Evolutionary conservation across 2,113 vertebrate genomes (phyloP).

Genomic region (Xyliphius kryptos): DNA sequence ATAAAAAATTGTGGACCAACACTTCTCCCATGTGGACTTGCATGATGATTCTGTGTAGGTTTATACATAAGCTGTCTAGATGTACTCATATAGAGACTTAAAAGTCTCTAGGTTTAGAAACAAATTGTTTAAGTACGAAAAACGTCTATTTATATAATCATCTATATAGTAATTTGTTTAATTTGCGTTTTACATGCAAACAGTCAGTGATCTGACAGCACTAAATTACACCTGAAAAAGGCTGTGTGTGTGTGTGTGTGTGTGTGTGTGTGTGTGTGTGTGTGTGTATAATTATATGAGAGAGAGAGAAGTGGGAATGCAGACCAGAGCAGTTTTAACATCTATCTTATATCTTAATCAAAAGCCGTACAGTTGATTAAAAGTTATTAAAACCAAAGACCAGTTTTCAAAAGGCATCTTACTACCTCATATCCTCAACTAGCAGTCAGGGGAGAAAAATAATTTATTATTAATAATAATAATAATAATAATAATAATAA

Average conservation of each 20-base stretch:
- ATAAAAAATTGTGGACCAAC: constrained; percentile 51
- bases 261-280: constrained; percentile 19
- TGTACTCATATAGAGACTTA: constrained; percentile 45
- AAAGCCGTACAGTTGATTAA: constrained; percentile 23
- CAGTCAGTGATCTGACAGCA: constrained; percentile 73
- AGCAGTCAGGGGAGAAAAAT: too few relatives aligned
- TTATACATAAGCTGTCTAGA: background rate
- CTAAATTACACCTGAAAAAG: constrained; percentile 62
- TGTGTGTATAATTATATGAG: background rate
- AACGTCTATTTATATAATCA: constrained; percentile 51
- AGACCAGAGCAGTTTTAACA: constrained; percentile 41
- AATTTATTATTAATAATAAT: too few relatives aligned
- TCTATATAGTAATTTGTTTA: constrained; percentile 66
- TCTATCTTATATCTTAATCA: constrained; percentile 32
- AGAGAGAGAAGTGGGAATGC: constrained; percentile 9
- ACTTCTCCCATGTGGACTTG: constrained; percentile 43
- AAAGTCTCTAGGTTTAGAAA: constrained; percentile 43
- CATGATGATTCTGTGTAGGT: constrained; percentile 31
- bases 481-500: constrained; percentile 1
- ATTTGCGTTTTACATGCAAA: constrained; percentile 76
- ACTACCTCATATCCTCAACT: too few relatives aligned
- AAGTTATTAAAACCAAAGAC: constrained; percentile 1
- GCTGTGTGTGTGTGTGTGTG: constrained; percentile 19
- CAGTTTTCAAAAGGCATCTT: background rate
- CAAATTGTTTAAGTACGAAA: constrained; percentile 50